Base-by-base conservation (phyloP, 2,113 vertebrate genomes). In the Anguilla japonica region DNA sequence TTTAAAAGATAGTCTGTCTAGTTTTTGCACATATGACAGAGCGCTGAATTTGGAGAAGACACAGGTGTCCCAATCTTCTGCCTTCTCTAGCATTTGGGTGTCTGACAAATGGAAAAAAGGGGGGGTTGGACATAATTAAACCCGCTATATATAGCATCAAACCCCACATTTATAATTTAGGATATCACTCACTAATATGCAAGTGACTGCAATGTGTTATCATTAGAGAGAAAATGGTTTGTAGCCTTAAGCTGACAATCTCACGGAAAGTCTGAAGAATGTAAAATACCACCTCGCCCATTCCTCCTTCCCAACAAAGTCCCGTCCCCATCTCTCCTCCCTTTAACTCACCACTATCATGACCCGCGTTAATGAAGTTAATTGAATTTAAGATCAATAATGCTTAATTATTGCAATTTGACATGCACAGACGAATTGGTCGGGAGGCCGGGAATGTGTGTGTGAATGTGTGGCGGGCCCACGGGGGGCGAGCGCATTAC, bases 381-480 rank as follows among this genome's bases (percentile, higher is more conserved):
- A 98, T 98, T 98, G 97, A 98, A 99, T 98, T 96, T 96, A 95
- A 94, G 97, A 99, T 99, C 98, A 96, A 98, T 99, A 98, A 97
- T 97, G 95, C 96, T 98, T 99, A 98, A 99, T 99, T 99, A 99
- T 98, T 98, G 96, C 96, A 96, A 98, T 98, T 97, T 98, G 98
- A 99, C 97, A 97, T 96, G 96, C 94, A 91, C 95, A 97, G 97
- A 98, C 97, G 97, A 97, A 98, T 94, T 96, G 95, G 96, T 94
- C 92, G 94, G 96, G 94, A 95, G 94, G 94, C 92, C 93, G 95
- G 92, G 93, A 91, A 95, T 85, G 82, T 93, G 91, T 11, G 84
- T 93, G 93, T 91, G 93, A 93, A 91, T 93, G 93, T 92, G 94
- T 40, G 41, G 46, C 75, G 91, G 92, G 91, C 91, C 87, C 93